Base-by-base conservation (phyloP, 30 jellyfish, hydroid and myxozoan species). In the Hydractinia symbiolongicarpus region DNA sequence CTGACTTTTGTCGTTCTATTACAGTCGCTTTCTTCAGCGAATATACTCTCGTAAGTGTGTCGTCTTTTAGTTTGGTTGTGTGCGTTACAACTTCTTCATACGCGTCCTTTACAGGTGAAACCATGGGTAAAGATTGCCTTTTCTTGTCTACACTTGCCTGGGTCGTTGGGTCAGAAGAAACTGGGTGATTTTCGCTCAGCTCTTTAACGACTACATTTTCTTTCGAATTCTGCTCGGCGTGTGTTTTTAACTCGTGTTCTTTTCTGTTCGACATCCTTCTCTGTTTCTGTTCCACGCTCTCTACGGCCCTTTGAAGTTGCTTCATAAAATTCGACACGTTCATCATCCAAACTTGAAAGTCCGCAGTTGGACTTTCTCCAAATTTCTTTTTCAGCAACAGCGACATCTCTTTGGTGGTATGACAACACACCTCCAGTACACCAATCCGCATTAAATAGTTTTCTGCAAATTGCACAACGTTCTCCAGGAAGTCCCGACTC, bases 301-400 rank as follows among this genome's bases (percentile, higher is more conserved):
- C 82, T 5, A 86, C 95, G 7, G 98, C 96, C 4, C 73, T 49
- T 75, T 91, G 85, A 67, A 91, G 68, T 77, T 79, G 93, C 77
- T 91, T 83, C 64, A 91, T 57, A 84, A 91, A 91, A 67, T 87
- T 89, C 9, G 94, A 72, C 54, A 91, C 95, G 61, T 77, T 85
- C 51, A 79, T 81, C 76, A 91, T 62, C 98, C 98, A 91, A 61
- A 72, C 76, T 67, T 91, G 91, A 60, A 86, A 81, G 75, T 86
- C 77, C 14, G 70, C 17, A 9, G 82, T 54, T 4, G 94, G 72
- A 8, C 84, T 56, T 77, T 91, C 98, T 15, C 98, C 98, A 72
- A 82, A 91, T 82, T 70, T 91, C 68, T 52, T 81, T 66, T 83
- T 64, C 16, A 89, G 66, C 20, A 79, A 50, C 52, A 81, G 72